Percentiles rank a stretch among this genome's conserved stretches.
Evolutionary conservation across 2,113 vertebrate genomes (phyloP).

Genomic region (Stictonetta naevosa): DNA sequence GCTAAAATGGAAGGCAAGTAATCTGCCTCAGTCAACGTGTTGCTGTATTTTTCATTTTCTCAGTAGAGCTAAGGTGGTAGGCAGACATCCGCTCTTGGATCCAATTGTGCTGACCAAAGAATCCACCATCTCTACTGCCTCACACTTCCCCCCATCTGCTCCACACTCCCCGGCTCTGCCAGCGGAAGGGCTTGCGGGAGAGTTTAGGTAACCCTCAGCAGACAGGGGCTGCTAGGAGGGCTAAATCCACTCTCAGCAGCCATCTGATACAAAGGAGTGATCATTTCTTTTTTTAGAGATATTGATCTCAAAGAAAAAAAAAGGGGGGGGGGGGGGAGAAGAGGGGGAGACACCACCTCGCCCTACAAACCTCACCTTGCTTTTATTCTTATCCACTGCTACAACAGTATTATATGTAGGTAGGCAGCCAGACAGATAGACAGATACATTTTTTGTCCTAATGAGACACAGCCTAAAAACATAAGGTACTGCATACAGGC

Average conservation of each 20-base stretch:
- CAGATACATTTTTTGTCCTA: background rate
- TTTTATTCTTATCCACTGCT: background rate
- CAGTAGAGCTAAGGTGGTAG: background rate
- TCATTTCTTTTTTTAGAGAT: background rate
- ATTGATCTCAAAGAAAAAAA: background rate
- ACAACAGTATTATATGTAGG: background rate
- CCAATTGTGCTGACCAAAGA: constrained; percentile 25
- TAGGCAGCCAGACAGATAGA: background rate
- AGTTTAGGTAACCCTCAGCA: background rate
- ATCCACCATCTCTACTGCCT: constrained; percentile 19
- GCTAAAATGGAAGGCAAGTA: background rate
- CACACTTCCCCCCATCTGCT: constrained; percentile 32
- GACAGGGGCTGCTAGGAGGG: background rate
- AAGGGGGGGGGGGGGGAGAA: too few species aligned
- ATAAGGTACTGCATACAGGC: background rate
- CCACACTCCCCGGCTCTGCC: background rate
- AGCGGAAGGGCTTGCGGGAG: background rate
- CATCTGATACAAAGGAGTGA: background rate
- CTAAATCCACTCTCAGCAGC: background rate
- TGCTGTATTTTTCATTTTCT: constrained; percentile 16
- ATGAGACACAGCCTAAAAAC: background rate
- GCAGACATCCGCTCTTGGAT: constrained; percentile 5
- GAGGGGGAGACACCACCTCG: background rate
- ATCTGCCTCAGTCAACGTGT: background rate
- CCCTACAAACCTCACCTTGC: background rate